Conservation (phyloP, 2,888 invertebrate species). For the Torymus tubicola region DNA sequence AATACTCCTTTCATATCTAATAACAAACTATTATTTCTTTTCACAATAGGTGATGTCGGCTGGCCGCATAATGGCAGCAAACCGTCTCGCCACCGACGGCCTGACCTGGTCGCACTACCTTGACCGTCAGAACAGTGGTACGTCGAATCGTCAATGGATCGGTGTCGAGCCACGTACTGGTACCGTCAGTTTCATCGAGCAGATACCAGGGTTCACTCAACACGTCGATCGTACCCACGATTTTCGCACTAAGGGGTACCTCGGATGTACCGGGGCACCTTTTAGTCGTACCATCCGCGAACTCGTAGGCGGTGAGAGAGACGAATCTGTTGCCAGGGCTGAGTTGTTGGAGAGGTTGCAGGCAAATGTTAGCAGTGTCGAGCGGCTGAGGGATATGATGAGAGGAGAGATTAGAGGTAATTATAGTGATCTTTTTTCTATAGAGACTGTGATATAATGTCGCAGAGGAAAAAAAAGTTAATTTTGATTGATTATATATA, state of each 20-base stretch:
- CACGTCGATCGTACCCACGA: conserved; percentile 83
- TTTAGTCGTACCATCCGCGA: conserved; percentile 77
- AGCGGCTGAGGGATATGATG: conserved; percentile 78
- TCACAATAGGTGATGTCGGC: conserved; percentile 81
- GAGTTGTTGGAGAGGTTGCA: conserved; percentile 65
- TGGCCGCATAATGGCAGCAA: conserved; percentile 88
- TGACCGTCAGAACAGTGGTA: conserved; percentile 85
- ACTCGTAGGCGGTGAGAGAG: conserved; percentile 49
- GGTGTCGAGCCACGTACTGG: conserved; percentile 81
- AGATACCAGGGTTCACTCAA: conserved; percentile 83
- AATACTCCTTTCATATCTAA: no score
- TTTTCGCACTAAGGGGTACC: conserved; percentile 82
- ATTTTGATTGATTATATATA: no score
- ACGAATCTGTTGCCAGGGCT: conserved; percentile 37
- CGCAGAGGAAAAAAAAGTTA: no score
- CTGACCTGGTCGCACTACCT: conserved; percentile 86
- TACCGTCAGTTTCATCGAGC: conserved; percentile 86
- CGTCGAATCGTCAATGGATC: conserved; percentile 93
- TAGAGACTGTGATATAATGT: no score
- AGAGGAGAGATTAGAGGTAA: conserved; percentile 78
- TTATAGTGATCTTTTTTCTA: not conserved
- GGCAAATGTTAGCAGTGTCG: conserved; percentile 78
- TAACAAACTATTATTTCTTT: no score
- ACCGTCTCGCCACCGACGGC: conserved; percentile 85
- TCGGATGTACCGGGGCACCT: conserved; percentile 84